These are phyloP conservation scores for Eulemur rufifrons DNA, from an alignment of 2,113 vertebrate species.

Conservation along the genomic window DNA sequence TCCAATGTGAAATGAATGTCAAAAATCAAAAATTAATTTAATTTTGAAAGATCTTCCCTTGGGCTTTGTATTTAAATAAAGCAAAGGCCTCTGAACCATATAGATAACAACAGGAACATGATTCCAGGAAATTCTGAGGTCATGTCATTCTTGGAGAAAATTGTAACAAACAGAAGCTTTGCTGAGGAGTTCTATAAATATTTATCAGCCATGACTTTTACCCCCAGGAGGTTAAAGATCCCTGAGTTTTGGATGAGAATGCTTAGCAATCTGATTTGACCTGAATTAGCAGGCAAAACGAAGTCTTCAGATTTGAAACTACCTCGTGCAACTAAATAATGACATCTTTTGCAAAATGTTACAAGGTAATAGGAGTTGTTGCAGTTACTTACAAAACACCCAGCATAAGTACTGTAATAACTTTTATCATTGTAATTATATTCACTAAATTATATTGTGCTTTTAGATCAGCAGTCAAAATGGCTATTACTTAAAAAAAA, in stretches of 20 bases:
- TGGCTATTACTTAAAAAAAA: no score
- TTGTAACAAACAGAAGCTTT: conserved; percentile 76
- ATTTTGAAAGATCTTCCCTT: conserved; percentile 45
- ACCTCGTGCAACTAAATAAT: conserved; percentile 20
- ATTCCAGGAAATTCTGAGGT: conserved; percentile 66
- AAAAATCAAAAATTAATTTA: conserved; percentile 63
- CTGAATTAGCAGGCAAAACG: conserved; percentile 60
- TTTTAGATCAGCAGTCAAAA: not conserved
- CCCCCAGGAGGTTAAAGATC: conserved; percentile 75
- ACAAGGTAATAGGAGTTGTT: not conserved
- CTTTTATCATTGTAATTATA: not conserved
- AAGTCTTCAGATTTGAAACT: conserved; percentile 67
- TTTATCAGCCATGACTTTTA: conserved; percentile 75
- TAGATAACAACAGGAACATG: conserved; percentile 56
- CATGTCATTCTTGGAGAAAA: conserved; percentile 69
- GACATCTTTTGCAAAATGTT: conserved; percentile 4
- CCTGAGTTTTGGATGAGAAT: conserved; percentile 69
- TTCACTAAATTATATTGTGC: conserved; percentile 47
- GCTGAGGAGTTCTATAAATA: conserved; percentile 75
- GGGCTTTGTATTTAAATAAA: conserved; percentile 19
- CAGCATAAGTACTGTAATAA: not conserved
- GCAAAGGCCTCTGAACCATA: conserved; percentile 50
- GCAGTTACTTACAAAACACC: conserved; percentile 8
- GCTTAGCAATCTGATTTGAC: conserved; percentile 72
- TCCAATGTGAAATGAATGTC: not conserved